These are phyloP conservation scores for Sula dactylatra DNA, from an alignment of 2,113 vertebrate genomes.

Conservation along the genomic window DNA sequence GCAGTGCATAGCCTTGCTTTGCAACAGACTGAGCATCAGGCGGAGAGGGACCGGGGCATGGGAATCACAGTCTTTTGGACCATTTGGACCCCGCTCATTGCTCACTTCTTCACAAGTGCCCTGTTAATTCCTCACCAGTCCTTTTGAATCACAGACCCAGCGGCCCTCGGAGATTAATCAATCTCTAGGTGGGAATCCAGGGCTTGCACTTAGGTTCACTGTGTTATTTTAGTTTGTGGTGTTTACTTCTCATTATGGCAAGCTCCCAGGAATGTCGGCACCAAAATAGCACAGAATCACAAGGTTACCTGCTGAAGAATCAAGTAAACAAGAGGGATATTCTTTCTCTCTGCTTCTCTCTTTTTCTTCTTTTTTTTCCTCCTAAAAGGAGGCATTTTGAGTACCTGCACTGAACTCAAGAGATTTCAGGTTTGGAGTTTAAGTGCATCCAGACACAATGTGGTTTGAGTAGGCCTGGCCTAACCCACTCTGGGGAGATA, in stretches of 20 bases:
- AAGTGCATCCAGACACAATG: not conserved
- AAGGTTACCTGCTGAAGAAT: conserved; percentile 57
- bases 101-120: not conserved
- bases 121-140: not conserved
- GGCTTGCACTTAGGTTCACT: conserved; percentile 14
- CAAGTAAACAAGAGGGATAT: conserved; percentile 57
- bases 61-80: not conserved
- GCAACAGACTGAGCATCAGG: not conserved
- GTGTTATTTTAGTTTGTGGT: conserved; percentile 64
- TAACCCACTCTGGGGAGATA: not conserved
- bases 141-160: not conserved
- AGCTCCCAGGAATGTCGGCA: conserved; percentile 57
- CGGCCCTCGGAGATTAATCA: not conserved
- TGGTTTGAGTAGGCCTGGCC: not conserved
- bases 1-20: not conserved
- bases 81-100: not conserved
- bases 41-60: rapidly evolving
- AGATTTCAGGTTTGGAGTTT: not conserved
- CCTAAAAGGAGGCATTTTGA: not conserved
- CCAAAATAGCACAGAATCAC: conserved; percentile 66
- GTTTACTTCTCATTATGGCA: conserved; percentile 59
- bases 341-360: not conserved
- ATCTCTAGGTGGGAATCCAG: conserved; percentile 47
- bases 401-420: not conserved
- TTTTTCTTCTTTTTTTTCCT: not conserved